phyloP scores from a whole-genome alignment of 2,113 vertebrate genomes.

The Oryzias celebensis region DNA sequence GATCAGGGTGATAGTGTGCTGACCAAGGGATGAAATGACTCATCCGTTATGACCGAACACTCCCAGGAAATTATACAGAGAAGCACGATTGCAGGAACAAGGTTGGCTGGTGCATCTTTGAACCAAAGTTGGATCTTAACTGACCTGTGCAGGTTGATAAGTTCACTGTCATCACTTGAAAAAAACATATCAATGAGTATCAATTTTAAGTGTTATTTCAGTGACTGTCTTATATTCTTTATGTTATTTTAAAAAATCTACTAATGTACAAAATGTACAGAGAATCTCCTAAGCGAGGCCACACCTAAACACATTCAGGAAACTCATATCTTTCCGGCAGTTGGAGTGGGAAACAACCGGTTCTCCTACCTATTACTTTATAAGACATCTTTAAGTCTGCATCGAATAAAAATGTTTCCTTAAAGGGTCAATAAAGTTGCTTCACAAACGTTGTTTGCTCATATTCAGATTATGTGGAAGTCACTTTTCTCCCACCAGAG shows the following conservation, averaged over 20 bases:
- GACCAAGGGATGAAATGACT: slow-evolving; percentile 52
- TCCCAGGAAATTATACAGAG: slow-evolving; percentile 46
- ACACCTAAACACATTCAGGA: slow-evolving; percentile 68
- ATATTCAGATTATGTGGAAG: too few relatives aligned
- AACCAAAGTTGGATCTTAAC: slow-evolving; percentile 51
- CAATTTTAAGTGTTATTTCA: slow-evolving; percentile 32
- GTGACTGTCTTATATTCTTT: slow-evolving; percentile 19
- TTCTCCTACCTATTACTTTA: slow-evolving; percentile 39
- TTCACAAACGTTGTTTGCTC: too few relatives aligned
- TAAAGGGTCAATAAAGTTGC: neutral
- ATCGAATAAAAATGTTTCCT: neutral
- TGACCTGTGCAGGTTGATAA: neutral
- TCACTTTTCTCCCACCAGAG: too few relatives aligned
- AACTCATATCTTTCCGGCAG: slow-evolving; percentile 57
- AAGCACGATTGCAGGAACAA: slow-evolving; percentile 26
- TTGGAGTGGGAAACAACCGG: slow-evolving; percentile 56
- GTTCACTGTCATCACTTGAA: slow-evolving; percentile 3
- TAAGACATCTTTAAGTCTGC: slow-evolving; percentile 5
- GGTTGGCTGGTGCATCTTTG: slow-evolving; percentile 33
- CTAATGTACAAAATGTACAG: slow-evolving; percentile 14
- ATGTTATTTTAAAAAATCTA: slow-evolving; percentile 27
- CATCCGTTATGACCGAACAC: slow-evolving; percentile 45
- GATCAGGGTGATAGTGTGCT: slow-evolving; percentile 32
- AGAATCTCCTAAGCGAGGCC: slow-evolving; percentile 55
- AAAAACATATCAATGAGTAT: slow-evolving; percentile 25